Evolutionary conservation across 2,113 vertebrate genomes (phyloP).

Genomic region (Pteronura brasiliensis): DNA sequence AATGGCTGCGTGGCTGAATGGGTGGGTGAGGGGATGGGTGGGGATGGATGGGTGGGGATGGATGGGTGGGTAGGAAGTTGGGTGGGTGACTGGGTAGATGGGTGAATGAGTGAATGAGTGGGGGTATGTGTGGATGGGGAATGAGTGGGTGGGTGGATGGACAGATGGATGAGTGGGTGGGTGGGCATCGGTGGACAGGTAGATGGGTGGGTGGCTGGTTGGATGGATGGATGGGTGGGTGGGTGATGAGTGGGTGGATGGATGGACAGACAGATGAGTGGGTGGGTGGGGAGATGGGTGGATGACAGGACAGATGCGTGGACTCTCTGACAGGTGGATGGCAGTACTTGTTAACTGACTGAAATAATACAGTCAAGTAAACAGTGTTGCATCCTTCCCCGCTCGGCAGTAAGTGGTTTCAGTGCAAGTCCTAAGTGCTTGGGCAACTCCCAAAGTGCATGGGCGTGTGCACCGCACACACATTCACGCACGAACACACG

Average conservation of each 20-base stretch:
- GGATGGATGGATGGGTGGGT: neutral
- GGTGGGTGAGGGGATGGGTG: neutral
- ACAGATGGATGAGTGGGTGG: too few relatives aligned
- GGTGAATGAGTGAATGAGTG: too few relatives aligned
- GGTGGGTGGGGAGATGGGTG: too few relatives aligned
- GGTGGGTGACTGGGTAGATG: too few relatives aligned
- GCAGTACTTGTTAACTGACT: neutral
- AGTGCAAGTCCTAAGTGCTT: neutral
- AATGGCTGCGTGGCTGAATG: neutral
- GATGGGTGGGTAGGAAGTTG: neutral
- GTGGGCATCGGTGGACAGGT: too few relatives aligned
- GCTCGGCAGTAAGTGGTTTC: neutral
- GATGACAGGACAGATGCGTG: neutral
- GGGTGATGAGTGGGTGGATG: neutral
- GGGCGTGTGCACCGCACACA: neutral
- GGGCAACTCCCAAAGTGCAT: neutral
- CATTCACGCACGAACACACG: neutral
- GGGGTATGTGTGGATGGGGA: too few relatives aligned
- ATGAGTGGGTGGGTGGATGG: neutral
- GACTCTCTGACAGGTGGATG: neutral
- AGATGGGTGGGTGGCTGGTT: neutral
- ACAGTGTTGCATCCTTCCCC: neutral
- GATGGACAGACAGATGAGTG: neutral
- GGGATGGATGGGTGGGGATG: accelerated
- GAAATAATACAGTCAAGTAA: neutral